Evolutionary conservation across 2,113 vertebrate genomes (phyloP).

Genomic region (Abramis brama): DNA sequence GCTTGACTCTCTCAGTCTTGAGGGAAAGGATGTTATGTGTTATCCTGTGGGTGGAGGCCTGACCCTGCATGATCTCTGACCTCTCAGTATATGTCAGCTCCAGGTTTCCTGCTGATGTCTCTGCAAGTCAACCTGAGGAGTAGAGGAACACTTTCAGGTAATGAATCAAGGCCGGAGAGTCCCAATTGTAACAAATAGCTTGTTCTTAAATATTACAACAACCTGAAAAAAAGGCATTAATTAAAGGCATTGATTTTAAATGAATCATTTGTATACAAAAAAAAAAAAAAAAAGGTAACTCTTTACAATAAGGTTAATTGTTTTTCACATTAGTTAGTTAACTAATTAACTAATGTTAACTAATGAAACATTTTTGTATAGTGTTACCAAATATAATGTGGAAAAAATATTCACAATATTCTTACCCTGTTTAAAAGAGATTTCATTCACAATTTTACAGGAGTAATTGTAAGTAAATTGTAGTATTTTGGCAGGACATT

Average conservation of each 20-base stretch:
- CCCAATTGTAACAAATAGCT: background rate
- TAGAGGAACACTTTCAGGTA: background rate
- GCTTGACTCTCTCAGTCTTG: constrained; percentile 60
- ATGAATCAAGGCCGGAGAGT: background rate
- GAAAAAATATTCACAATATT: background rate
- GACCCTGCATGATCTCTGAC: constrained; percentile 70
- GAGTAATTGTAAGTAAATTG: background rate
- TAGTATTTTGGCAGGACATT: background rate
- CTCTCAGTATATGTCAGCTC: constrained; percentile 65
- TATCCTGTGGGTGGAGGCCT: constrained; percentile 66
- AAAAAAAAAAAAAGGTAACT: too few relatives aligned
- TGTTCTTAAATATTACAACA: background rate
- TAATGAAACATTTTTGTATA: too few relatives aligned
- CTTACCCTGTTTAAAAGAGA: too few relatives aligned
- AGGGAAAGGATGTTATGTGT: constrained; percentile 70
- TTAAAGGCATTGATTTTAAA: too few relatives aligned
- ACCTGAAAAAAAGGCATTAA: background rate
- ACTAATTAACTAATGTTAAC: too few relatives aligned
- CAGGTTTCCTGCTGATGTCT: constrained; percentile 52
- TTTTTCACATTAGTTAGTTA: too few relatives aligned
- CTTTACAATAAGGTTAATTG: too few relatives aligned
- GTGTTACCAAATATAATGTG: too few relatives aligned
- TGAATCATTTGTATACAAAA: background rate
- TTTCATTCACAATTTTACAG: background rate
- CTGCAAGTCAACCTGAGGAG: constrained; percentile 30